Conservation (phyloP, 1,140 invertebrate species). For the Anadara kagoshimensis region DNA sequence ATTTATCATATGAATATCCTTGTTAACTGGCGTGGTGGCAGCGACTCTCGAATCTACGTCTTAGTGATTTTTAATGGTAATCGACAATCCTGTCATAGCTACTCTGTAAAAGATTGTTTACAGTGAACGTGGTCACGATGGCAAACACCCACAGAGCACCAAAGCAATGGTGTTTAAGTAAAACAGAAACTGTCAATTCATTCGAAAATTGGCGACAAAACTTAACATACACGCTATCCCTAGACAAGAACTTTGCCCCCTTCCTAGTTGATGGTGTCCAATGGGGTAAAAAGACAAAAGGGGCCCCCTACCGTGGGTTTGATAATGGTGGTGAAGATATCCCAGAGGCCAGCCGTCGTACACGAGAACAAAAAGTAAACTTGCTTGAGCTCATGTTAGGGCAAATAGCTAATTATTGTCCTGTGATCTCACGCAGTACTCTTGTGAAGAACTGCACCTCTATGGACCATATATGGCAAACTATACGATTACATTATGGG, state of each 20-base stretch:
- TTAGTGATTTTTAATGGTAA: too few species aligned
- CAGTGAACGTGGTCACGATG: slow-evolving; percentile 7
- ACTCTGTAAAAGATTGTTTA: slow-evolving; percentile 1
- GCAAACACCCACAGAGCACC: slow-evolving; percentile 23
- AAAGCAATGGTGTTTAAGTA: slow-evolving; percentile 30
- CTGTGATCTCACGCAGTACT: slow-evolving; percentile 35
- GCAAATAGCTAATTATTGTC: slow-evolving; percentile 45
- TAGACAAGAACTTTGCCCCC: slow-evolving; percentile 19
- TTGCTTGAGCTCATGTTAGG: slow-evolving; percentile 43
- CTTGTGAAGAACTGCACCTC: slow-evolving; percentile 47
- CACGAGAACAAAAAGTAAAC: slow-evolving; percentile 34
- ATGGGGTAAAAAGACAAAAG: slow-evolving; percentile 23
- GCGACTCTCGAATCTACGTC: background rate
- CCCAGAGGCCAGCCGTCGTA: slow-evolving; percentile 13
- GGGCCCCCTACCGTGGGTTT: slow-evolving; percentile 23
- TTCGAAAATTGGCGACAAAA: slow-evolving; percentile 37
- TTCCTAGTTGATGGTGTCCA: slow-evolving; percentile 1
- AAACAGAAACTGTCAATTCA: slow-evolving; percentile 32
- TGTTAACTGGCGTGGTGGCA: slow-evolving; percentile 10
- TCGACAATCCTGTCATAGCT: background rate
- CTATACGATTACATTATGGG: slow-evolving; percentile 31
- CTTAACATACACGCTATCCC: slow-evolving; percentile 17
- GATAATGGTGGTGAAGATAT: slow-evolving; percentile 21
- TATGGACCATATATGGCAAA: slow-evolving; percentile 38
- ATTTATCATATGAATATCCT: too few species aligned